Conservation (phyloP, 2,797 vertebrate species). For the Danio jaintianensis region DNA sequence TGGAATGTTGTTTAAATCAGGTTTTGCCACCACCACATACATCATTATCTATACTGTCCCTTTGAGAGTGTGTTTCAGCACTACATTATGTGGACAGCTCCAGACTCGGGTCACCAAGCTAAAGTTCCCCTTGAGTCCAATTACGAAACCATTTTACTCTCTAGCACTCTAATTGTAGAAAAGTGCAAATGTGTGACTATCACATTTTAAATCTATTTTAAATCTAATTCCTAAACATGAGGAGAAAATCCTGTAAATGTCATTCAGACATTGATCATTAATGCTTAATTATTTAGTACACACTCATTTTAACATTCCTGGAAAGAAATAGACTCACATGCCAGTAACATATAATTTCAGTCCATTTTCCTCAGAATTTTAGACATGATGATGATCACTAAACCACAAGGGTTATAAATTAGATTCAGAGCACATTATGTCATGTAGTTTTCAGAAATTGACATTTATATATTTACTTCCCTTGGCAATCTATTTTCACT, state of each 20-base stretch:
- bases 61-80: conserved; percentile 11
- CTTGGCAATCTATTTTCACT: too few species aligned
- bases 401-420: not conserved
- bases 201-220: not conserved
- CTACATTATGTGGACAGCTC: conserved; percentile 9
- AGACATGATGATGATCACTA: not conserved
- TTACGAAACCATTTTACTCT: not conserved
- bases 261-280: not conserved
- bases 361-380: not conserved
- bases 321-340: conserved; percentile 12
- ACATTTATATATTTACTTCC: not conserved
- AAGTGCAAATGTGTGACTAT: not conserved
- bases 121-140: not conserved
- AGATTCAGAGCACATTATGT: not conserved
- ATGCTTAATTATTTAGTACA: not conserved
- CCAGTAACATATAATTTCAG: not conserved
- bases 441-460: not conserved
- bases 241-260: not conserved
- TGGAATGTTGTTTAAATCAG: too few species aligned
- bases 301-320: conserved; percentile 8
- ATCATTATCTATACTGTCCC: too few species aligned
- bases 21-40: too few species aligned
- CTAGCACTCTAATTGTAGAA: not conserved
- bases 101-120: not conserved
- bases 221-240: not conserved